Evolutionary conservation across 2,888 invertebrate species (phyloP).

Genomic region (Macrosiphum euphorbiae): DNA sequence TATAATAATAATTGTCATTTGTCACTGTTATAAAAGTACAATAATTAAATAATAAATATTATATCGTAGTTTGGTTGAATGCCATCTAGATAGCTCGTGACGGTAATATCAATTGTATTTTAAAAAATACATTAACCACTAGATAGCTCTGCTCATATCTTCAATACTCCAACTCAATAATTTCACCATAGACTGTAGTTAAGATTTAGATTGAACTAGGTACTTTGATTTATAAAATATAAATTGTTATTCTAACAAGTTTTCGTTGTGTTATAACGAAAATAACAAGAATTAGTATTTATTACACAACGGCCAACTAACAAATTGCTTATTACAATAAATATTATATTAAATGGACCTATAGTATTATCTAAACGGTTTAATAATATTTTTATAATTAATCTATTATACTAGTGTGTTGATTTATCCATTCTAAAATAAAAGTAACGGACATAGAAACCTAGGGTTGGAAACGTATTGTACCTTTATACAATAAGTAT

Average conservation of each 20-base stretch:
- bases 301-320: neutral
- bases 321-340: neutral
- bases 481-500: neutral
- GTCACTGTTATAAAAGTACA: neutral
- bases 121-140: neutral
- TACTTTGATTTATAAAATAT: neutral
- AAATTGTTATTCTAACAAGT: neutral
- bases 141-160: conserved; percentile 14
- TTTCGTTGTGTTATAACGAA: neutral
- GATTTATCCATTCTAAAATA: neutral
- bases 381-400: neutral
- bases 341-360: neutral
- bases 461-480: neutral
- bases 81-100: neutral
- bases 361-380: neutral
- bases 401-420: neutral
- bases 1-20: too few species aligned
- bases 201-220: neutral
- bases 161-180: neutral
- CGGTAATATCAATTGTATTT: neutral
- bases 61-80: neutral
- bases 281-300: neutral
- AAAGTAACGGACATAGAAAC: neutral
- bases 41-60: neutral
- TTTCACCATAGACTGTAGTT: neutral